Conservation (phyloP, 2,888 invertebrate genomes). For the Trissoscelio sp. region DNA sequence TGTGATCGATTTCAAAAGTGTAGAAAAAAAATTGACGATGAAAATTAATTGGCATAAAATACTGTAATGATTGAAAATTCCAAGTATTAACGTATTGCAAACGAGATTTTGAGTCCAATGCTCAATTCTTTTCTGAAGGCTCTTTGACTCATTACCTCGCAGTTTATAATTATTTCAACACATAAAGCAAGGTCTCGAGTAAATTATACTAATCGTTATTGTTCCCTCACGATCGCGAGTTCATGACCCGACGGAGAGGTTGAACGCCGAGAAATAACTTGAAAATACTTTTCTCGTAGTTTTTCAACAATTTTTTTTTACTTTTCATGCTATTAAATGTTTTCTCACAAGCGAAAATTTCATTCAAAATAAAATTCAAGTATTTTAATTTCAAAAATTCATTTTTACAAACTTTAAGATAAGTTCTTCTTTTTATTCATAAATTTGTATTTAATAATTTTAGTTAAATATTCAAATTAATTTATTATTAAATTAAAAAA, state of each 20-base stretch:
- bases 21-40: no score
- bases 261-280: slow-evolving; percentile 18
- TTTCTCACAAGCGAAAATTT: no score
- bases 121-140: slow-evolving; percentile 61
- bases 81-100: slow-evolving; percentile 16
- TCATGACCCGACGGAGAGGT: slow-evolving; percentile 45
- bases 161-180: slow-evolving; percentile 68
- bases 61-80: slow-evolving; percentile 1
- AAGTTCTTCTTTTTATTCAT: no score
- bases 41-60: not conserved
- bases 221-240: slow-evolving; percentile 57
- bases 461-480: no score
- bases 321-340: not conserved
- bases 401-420: no score
- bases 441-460: no score
- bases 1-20: no score
- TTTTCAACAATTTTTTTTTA: not conserved
- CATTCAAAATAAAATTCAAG: no score
- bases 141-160: slow-evolving; percentile 70
- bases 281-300: slow-evolving; percentile 20
- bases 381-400: no score
- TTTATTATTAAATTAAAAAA: no score
- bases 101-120: slow-evolving; percentile 28
- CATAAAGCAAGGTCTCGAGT: slow-evolving; percentile 66
- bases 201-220: slow-evolving; percentile 69